phyloP scores from a whole-genome alignment of 2,797 vertebrate genomes.

The Crax fasciolata region DNA sequence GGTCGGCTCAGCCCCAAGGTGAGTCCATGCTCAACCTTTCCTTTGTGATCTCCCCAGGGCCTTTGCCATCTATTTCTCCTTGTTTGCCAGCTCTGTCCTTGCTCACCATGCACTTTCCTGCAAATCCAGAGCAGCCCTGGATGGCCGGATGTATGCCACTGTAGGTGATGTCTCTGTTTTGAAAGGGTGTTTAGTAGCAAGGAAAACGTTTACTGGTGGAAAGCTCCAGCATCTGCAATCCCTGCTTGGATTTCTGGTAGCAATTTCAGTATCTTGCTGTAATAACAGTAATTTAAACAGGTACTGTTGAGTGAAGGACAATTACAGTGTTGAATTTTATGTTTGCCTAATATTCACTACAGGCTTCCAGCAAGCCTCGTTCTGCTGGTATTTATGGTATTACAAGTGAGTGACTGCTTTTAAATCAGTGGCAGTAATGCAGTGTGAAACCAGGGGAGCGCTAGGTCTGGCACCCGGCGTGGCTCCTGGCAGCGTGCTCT shows the following conservation, averaged over 20 bases:
- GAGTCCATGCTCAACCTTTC: not conserved
- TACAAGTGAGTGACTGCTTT: rapidly evolving
- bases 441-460: rapidly evolving
- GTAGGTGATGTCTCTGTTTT: not conserved
- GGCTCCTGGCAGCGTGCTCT: rapidly evolving
- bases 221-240: not conserved
- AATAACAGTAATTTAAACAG: constrained; percentile 29
- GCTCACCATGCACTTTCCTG: not conserved
- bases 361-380: not conserved
- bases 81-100: not conserved
- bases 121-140: not conserved
- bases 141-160: rapidly evolving
- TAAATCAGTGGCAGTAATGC: not conserved
- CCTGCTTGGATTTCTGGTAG: not conserved
- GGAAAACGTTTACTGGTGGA: not conserved
- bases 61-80: not conserved
- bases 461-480: rapidly evolving
- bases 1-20: not conserved
- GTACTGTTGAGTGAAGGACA: not conserved
- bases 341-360: not conserved
- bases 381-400: not conserved
- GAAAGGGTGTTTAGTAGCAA: not conserved
- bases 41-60: not conserved
- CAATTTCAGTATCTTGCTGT: not conserved
- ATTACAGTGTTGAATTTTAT: not conserved